Evolutionary conservation across 2,888 invertebrate species (phyloP).

Genomic region (Acronicta aceris): DNA sequence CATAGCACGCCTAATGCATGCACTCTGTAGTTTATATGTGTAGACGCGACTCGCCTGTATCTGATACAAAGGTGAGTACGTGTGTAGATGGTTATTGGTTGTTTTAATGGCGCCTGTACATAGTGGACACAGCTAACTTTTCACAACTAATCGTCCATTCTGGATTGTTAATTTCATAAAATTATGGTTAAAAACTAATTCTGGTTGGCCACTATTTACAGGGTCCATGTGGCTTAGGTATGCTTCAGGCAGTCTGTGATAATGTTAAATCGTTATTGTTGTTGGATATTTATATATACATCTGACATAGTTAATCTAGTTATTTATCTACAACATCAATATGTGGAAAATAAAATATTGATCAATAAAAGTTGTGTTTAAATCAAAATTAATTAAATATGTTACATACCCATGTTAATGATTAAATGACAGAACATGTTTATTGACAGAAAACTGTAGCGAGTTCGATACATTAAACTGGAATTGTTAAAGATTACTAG

Average conservation of each 20-base stretch:
- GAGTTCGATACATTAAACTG: too few species aligned
- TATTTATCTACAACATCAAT: neutral
- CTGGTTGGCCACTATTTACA: neutral
- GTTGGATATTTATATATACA: slow-evolving; percentile 5
- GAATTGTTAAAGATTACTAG: too few species aligned
- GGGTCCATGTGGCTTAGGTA: slow-evolving; percentile 30
- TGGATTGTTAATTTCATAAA: too few species aligned
- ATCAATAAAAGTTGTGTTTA: slow-evolving; percentile 23
- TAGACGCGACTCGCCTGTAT: slow-evolving; percentile 34
- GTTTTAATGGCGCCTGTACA: slow-evolving; percentile 31
- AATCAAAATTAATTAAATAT: slow-evolving; percentile 23
- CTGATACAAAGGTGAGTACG: slow-evolving; percentile 32
- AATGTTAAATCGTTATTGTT: slow-evolving; percentile 27
- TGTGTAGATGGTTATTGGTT: slow-evolving; percentile 36
- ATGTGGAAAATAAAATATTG: slow-evolving; percentile 31
- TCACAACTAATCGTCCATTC: too few species aligned
- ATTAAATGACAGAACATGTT: neutral
- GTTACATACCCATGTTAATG: neutral
- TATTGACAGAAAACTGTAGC: too few species aligned
- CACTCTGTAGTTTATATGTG: slow-evolving; percentile 60
- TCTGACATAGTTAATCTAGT: neutral
- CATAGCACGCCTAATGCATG: slow-evolving; percentile 71
- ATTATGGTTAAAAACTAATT: neutral
- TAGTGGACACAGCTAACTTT: neutral
- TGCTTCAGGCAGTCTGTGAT: slow-evolving; percentile 38